Percentiles rank a stretch among this genome's conserved stretches.
Conservation (phyloP, 1,140 invertebrate species). For the Diorhabda carinulata region DNA sequence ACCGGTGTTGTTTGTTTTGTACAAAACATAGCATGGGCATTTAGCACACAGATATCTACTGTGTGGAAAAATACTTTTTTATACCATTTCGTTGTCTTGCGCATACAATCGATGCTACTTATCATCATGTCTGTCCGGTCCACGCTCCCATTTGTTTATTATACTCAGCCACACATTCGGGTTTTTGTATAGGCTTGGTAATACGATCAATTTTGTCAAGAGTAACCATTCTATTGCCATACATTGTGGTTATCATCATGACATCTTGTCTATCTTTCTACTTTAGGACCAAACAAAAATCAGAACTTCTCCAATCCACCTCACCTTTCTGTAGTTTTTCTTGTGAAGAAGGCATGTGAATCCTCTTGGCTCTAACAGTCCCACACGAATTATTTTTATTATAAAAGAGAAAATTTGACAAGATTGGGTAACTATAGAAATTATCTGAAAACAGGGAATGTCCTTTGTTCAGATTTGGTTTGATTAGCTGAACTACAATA, state of each 20-base stretch:
- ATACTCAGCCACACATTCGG: conserved; percentile 35
- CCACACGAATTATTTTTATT: conserved; percentile 22
- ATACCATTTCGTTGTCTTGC: conserved; percentile 40
- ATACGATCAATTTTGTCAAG: conserved; percentile 23
- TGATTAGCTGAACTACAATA: conserved; percentile 34
- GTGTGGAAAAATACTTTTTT: conserved; percentile 41
- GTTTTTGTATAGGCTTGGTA: conserved; percentile 33
- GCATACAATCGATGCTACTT: conserved; percentile 21
- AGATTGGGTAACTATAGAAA: too few relatives aligned
- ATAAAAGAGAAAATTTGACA: too few relatives aligned
- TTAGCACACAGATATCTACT: conserved; percentile 34
- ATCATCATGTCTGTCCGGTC: conserved; percentile 41
- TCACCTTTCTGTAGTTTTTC: conserved; percentile 27
- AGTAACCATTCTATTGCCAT: conserved; percentile 24
- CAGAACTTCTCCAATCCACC: conserved; percentile 26
- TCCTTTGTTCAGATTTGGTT: conserved; percentile 35
- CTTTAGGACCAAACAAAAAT: conserved; percentile 35
- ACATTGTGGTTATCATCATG: conserved; percentile 34
- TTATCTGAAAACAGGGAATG: conserved; percentile 27
- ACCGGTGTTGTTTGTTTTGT: neutral
- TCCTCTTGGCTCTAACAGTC: too few relatives aligned
- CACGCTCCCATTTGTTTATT: conserved; percentile 43
- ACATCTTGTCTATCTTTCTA: conserved; percentile 39
- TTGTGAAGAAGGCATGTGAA: conserved; percentile 12
- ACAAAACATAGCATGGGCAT: conserved; percentile 28